Conservation (phyloP, 2,113 vertebrate genomes). For the Platichthys flesus region DNA sequence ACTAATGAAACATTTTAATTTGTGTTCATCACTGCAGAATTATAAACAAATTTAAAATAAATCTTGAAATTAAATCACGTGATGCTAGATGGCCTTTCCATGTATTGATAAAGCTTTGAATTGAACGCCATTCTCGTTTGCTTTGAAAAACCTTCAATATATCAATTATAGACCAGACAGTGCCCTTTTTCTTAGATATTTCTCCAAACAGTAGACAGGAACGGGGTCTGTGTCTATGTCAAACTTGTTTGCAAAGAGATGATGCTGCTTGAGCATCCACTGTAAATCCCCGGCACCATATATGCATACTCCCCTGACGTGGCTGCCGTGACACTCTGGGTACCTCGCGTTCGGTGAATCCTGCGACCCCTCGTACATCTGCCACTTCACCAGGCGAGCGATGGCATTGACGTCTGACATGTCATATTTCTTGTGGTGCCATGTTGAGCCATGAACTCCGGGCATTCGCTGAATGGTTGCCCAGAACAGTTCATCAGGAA, state of each 20-base stretch:
- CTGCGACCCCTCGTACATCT: constrained; percentile 83
- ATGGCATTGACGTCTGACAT: constrained; percentile 86
- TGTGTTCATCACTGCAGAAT: background rate
- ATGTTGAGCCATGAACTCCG: constrained; percentile 83
- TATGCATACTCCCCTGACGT: constrained; percentile 86
- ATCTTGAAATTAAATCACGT: background rate
- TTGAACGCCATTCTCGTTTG: too few relatives aligned
- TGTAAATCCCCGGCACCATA: constrained; percentile 89
- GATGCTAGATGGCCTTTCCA: background rate
- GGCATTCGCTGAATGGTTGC: constrained; percentile 91
- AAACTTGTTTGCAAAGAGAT: constrained; percentile 95
- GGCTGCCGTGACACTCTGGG: constrained; percentile 84
- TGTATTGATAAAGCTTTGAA: background rate
- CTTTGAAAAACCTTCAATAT: background rate
- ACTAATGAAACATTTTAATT: background rate
- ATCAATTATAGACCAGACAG: constrained; percentile 22
- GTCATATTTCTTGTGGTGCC: constrained; percentile 85
- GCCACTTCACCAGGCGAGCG: constrained; percentile 90
- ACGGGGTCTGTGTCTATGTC: constrained; percentile 84
- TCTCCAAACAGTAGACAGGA: constrained; percentile 89
- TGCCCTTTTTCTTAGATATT: constrained; percentile 85
- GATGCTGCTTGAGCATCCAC: constrained; percentile 86
- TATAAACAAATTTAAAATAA: background rate
- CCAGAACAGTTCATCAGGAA: constrained; percentile 92
- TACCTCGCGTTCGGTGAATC: constrained; percentile 81